Percentiles rank a stretch among this genome's conserved stretches.
These are phyloP conservation scores for Natator depressus DNA, from an alignment of 2,113 vertebrate species.

Conservation along the genomic window DNA sequence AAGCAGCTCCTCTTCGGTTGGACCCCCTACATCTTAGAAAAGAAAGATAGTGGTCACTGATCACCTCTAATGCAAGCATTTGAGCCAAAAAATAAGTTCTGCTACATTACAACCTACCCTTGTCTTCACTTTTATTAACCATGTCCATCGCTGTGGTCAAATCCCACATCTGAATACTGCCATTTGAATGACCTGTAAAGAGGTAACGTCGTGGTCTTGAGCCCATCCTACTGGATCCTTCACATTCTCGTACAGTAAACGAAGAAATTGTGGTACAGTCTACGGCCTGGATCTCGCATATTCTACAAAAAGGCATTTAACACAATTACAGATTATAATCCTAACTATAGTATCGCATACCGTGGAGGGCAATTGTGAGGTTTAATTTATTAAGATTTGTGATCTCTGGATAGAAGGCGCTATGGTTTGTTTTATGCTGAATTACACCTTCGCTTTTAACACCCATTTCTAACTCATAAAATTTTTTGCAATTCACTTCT, in stretches of 20 bases:
- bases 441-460: background rate
- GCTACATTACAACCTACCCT: constrained; percentile 67
- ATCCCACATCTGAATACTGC: constrained; percentile 99
- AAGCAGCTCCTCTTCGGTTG: constrained; percentile 94
- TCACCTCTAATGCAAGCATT: background rate
- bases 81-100: no score
- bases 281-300: constrained; percentile 97
- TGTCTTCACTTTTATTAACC: constrained; percentile 91
- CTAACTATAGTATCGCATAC: background rate
- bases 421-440: background rate
- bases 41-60: background rate
- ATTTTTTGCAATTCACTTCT: background rate
- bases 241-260: constrained; percentile 96
- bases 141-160: constrained; percentile 98
- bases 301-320: constrained; percentile 75
- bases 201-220: constrained; percentile 94
- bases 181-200: constrained; percentile 96
- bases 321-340: background rate
- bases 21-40: constrained; percentile 89
- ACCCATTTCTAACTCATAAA: no score
- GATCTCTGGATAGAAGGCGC: background rate
- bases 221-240: constrained; percentile 98
- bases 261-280: constrained; percentile 94
- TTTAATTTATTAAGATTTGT: background rate
- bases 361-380: background rate